Conservation (phyloP, 2,797 vertebrate genomes). For the Amphiprion clarkii region DNA sequence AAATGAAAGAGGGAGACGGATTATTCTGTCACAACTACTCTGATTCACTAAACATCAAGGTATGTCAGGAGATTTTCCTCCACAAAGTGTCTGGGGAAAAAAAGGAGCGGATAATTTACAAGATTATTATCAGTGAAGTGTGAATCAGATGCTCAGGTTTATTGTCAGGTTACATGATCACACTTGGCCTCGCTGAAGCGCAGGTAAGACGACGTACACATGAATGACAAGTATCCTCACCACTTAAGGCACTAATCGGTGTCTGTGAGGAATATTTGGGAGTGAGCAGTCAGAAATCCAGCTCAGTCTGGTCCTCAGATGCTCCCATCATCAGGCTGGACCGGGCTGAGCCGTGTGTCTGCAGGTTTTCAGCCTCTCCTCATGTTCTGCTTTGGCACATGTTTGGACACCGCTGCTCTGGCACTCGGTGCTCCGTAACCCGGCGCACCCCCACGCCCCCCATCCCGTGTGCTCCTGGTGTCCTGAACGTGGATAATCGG, state of each 20-base stretch:
- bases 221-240: neutral
- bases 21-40: neutral
- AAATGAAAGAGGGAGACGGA: constrained; percentile 2
- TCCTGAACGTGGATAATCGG: constrained; percentile 99
- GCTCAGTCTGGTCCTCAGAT: neutral
- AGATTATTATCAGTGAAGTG: constrained; percentile 4
- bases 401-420: constrained; percentile 58
- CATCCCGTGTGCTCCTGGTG: constrained; percentile 92
- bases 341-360: constrained; percentile 21
- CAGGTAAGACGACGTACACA: constrained; percentile 22
- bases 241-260: neutral
- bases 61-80: constrained; percentile 7
- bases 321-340: constrained; percentile 7
- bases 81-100: neutral
- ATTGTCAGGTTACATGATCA: constrained; percentile 10
- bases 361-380: constrained; percentile 45
- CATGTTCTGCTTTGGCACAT: constrained; percentile 53
- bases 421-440: constrained; percentile 48
- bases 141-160: constrained; percentile 23
- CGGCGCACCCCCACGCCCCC: constrained; percentile 84
- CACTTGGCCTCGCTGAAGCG: constrained; percentile 5
- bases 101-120: constrained; percentile 2
- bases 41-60: constrained; percentile 3
- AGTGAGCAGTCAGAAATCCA: neutral
- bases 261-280: neutral